These are phyloP conservation scores for Tanypteryx hageni DNA, from an alignment of 2,888 invertebrate species.

Conservation along the genomic window DNA sequence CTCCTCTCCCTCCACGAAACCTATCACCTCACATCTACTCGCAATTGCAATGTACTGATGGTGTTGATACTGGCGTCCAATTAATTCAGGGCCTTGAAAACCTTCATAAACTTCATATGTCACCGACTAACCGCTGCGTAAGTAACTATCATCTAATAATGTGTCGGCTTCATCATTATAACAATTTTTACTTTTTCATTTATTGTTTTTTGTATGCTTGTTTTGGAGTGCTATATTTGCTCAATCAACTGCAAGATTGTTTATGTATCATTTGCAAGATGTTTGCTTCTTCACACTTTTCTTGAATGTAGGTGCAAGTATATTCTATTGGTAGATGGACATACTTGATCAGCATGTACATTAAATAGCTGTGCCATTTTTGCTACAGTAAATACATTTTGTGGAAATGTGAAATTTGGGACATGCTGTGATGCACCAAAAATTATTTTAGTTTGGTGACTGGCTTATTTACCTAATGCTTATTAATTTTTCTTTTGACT, in stretches of 20 bases:
- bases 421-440: slow-evolving; percentile 6
- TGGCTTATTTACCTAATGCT: slow-evolving; percentile 43
- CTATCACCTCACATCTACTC: slow-evolving; percentile 73
- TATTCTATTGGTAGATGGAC: neutral
- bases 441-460: slow-evolving; percentile 62
- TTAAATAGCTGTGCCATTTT: neutral
- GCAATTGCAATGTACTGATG: slow-evolving; percentile 73
- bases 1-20: slow-evolving; percentile 70
- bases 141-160: slow-evolving; percentile 72
- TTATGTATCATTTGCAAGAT: neutral
- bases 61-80: slow-evolving; percentile 66
- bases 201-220: slow-evolving; percentile 33
- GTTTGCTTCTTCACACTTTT: neutral
- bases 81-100: slow-evolving; percentile 66
- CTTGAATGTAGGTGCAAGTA: neutral
- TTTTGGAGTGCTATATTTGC: neutral
- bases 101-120: slow-evolving; percentile 69
- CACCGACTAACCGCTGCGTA: slow-evolving; percentile 74
- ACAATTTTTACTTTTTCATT: neutral
- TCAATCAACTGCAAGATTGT: neutral
- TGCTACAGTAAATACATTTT: neutral
- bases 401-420: neutral
- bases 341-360: neutral
- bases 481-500: neutral
- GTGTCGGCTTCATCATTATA: slow-evolving; percentile 31